These are phyloP conservation scores for Tipula confusa DNA, from an alignment of 2,888 invertebrate species.

Conservation along the genomic window DNA sequence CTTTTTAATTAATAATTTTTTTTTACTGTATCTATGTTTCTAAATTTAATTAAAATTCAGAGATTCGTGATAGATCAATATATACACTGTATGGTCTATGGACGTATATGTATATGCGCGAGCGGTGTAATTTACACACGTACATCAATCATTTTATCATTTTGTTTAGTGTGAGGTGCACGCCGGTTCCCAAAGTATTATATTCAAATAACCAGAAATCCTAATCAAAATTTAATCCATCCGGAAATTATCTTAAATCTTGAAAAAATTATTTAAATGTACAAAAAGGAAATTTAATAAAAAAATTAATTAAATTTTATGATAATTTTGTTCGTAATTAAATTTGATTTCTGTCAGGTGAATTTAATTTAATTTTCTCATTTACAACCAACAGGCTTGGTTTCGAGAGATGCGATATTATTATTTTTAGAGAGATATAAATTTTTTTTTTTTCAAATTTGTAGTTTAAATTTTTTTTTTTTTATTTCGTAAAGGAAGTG, in stretches of 20 bases:
- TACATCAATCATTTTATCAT: conserved; percentile 13
- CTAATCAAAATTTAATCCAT: conserved; percentile 20
- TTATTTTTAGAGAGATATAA: neutral
- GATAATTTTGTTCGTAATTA: conserved; percentile 14
- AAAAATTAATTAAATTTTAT: conserved; percentile 21
- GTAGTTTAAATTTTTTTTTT: neutral
- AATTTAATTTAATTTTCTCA: conserved; percentile 15
- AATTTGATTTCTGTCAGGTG: conserved; percentile 25
- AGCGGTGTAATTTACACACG: neutral
- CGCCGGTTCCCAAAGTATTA: neutral
- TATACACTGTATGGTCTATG: no score
- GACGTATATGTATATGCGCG: neutral
- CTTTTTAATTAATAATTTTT: conserved; percentile 13
- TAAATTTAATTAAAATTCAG: neutral
- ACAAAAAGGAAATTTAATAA: conserved; percentile 14
- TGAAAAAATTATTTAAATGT: neutral
- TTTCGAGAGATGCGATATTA: no score
- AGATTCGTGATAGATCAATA: conserved; percentile 5
- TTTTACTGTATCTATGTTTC: neutral
- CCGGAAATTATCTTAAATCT: conserved; percentile 13
- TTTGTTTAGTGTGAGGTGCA: neutral
- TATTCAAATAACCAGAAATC: neutral
- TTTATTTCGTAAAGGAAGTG: neutral
- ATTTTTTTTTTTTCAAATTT: neutral
- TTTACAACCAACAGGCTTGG: no score